Conservation (phyloP, 2,113 vertebrate species). For the Microtus montanus region DNA sequence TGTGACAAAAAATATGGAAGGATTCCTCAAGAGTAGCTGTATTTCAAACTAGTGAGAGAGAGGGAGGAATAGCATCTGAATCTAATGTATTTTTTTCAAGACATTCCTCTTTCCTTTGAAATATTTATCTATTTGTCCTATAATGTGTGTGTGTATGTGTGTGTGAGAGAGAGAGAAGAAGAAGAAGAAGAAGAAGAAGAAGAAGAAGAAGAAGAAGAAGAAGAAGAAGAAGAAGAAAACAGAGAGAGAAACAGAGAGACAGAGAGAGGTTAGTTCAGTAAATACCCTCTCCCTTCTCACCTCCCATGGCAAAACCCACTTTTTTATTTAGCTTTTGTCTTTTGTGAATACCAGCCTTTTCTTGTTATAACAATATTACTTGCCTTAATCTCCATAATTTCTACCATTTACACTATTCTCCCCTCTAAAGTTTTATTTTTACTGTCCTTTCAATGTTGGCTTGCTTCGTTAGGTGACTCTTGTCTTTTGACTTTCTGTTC, state of each 20-base stretch:
- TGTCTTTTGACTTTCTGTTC: constrained; percentile 32
- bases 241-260: neutral
- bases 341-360: neutral
- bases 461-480: neutral
- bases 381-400: constrained; percentile 15
- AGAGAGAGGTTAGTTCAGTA: neutral
- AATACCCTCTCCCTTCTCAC: neutral
- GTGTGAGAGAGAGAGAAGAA: neutral
- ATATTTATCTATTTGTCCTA: neutral
- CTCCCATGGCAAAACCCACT: neutral
- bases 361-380: neutral
- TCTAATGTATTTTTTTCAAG: neutral
- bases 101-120: neutral
- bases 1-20: neutral
- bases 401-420: neutral
- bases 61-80: neutral
- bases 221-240: no score
- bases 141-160: neutral
- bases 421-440: constrained; percentile 27
- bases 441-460: constrained; percentile 36
- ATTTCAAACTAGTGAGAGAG: neutral
- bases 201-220: no score
- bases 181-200: no score
- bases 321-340: neutral
- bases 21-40: neutral